Evolutionary conservation across 92 coral and sea anemone species (phyloP).

Genomic region (Porites cylindrica): DNA sequence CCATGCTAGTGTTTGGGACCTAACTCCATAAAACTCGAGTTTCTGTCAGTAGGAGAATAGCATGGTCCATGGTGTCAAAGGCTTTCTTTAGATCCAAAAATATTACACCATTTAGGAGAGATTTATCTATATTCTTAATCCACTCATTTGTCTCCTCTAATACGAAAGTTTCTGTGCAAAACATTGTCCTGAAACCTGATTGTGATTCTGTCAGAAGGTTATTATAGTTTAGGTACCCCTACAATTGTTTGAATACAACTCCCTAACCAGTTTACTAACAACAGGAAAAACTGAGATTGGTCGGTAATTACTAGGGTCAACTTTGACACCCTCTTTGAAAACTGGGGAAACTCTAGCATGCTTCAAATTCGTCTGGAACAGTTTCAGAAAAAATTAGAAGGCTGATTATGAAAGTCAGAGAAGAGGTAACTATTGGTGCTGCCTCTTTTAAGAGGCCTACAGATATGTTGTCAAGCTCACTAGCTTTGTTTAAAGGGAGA

Average conservation of each 20-base stretch:
- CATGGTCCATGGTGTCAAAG: too few relatives aligned
- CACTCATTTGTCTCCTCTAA: background rate
- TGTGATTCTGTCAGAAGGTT: too few relatives aligned
- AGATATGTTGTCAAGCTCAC: background rate
- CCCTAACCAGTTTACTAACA: background rate
- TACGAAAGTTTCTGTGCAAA: slow-evolving; percentile 24
- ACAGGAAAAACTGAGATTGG: background rate
- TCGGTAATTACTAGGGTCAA: background rate
- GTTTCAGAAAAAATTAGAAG: too few relatives aligned
- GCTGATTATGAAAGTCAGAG: background rate
- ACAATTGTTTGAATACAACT: background rate
- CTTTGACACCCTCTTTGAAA: too few relatives aligned
- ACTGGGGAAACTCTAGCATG: too few relatives aligned
- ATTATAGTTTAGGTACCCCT: background rate
- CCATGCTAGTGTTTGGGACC: too few relatives aligned
- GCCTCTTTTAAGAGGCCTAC: background rate
- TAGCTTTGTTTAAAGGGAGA: background rate
- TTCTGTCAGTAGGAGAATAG: too few relatives aligned
- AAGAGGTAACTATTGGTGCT: background rate
- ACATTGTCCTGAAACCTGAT: too few relatives aligned
- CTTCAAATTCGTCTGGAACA: too few relatives aligned
- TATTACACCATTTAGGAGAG: too few relatives aligned
- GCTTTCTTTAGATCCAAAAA: too few relatives aligned
- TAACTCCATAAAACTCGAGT: too few relatives aligned
- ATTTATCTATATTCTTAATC: background rate